Conservation (phyloP, 2,888 invertebrate species). For the Nomada fabriciana region DNA sequence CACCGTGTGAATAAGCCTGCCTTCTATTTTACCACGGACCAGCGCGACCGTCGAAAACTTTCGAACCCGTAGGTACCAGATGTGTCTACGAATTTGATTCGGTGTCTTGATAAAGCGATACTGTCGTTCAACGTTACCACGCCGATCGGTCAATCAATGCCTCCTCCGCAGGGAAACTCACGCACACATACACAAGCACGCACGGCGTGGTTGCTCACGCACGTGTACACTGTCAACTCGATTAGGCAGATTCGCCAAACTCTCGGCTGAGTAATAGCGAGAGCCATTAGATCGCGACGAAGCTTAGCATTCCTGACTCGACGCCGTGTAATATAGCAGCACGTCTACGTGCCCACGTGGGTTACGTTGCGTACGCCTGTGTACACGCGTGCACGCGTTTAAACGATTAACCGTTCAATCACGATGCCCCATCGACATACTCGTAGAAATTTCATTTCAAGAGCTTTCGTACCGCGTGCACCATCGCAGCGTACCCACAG, state of each 20-base stretch:
- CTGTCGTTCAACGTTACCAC: slow-evolving; percentile 43
- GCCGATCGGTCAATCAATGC: slow-evolving; percentile 72
- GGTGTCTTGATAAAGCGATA: slow-evolving; percentile 26
- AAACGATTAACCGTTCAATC: slow-evolving; percentile 40
- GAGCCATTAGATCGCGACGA: slow-evolving; percentile 65
- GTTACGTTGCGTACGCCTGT: rapidly evolving
- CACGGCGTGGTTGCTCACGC: slow-evolving; percentile 2
- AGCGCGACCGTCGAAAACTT: neutral
- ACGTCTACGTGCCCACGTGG: slow-evolving; percentile 4
- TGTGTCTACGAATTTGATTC: neutral
- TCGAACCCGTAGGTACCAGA: no score
- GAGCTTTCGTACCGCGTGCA: neutral
- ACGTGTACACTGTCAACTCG: slow-evolving; percentile 54
- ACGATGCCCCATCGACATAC: slow-evolving; percentile 16
- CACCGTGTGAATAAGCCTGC: neutral
- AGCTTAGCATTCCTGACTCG: slow-evolving; percentile 61
- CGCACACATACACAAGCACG: slow-evolving; percentile 6
- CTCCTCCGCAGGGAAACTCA: slow-evolving; percentile 37
- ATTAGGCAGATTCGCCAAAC: slow-evolving; percentile 63
- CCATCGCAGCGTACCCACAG: neutral
- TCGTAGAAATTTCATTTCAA: slow-evolving; percentile 5
- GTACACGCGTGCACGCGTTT: neutral
- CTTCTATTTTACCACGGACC: neutral
- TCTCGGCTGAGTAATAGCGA: slow-evolving; percentile 53
- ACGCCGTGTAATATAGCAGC: slow-evolving; percentile 60